These are phyloP conservation scores for Eucidaris tribuloides DNA, from an alignment of 35 echinoderm and acorn worm species.

Conservation along the genomic window DNA sequence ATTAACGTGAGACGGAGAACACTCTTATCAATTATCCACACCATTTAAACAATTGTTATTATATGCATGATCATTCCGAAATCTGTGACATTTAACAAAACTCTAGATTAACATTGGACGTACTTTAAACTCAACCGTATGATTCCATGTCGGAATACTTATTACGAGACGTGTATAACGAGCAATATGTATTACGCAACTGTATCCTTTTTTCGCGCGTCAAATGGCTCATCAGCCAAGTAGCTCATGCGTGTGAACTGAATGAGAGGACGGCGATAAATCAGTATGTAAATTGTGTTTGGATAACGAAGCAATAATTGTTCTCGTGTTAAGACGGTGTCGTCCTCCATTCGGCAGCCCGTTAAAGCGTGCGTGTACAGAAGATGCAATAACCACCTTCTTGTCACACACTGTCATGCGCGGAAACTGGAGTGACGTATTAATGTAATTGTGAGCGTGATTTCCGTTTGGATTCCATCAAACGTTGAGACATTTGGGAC, in stretches of 20 bases:
- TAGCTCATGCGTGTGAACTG: neutral
- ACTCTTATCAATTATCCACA: too few species aligned
- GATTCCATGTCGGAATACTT: too few species aligned
- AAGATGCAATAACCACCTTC: neutral
- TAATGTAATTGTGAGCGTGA: neutral
- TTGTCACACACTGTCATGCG: neutral
- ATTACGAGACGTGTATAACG: neutral
- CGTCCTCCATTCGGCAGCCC: neutral
- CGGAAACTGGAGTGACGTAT: neutral
- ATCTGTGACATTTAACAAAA: neutral
- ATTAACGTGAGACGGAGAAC: too few species aligned
- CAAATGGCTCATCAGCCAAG: neutral
- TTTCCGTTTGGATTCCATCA: neutral
- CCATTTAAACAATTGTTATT: too few species aligned
- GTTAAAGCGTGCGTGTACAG: too few species aligned
- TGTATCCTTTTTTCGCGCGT: neutral
- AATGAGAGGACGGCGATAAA: neutral
- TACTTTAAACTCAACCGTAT: too few species aligned
- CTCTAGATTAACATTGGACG: neutral
- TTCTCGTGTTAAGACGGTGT: neutral
- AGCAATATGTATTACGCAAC: conserved; percentile 6
- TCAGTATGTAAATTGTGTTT: conserved; percentile 23
- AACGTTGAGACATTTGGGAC: too few species aligned
- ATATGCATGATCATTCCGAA: too few species aligned
- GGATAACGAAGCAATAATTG: conserved; percentile 12